Base-by-base conservation (phyloP, 2,797 vertebrate genomes). In the Parambassis ranga region DNA sequence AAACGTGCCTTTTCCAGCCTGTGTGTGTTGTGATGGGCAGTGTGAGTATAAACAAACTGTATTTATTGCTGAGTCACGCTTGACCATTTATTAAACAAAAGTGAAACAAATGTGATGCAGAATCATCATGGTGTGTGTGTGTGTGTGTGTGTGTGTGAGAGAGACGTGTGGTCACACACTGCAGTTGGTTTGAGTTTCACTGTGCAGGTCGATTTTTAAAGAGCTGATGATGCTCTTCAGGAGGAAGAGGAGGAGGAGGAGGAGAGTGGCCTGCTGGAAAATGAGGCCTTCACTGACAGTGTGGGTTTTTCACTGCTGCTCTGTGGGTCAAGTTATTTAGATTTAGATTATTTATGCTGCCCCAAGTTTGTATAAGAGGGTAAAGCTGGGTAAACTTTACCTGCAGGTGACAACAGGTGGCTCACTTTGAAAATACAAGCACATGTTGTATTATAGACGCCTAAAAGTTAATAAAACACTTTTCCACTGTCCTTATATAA, bases 121-220 rank as follows among this genome's bases (percentile, higher is more conserved):
- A 22, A 48, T 7, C 4, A 20, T 23, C 16, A 10, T 39, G 13
- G 15, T 48, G 6, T 48, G 36, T 18, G 18, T 44, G 28, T 52
- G 56, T 15, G 38, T 42, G 28, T 22, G 42, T n/a, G 24, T 23
- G 18, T 42, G 39, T 19, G 10, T 15, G 33, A 28, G 49, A 33
- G 30, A 9, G 10, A 24, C 59, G 30, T 55, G 49, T 30, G 63
- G 27, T 35, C 55, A 32, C 24, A 33, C 42, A 8, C 70, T 76
- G 75, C 75, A 72, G 68, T 46, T 43, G 69, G 65, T 62, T 83
- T 37, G 19, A 32, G 70, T 87, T 81, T 80, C 66, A 2, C 51
- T 43, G 31, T 33, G 56, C 51, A 37, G 28, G 18, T 42, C 0
- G 66, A 33, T n/a, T 49, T 56, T 14, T n/a, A 7, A 32, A 42